Base-by-base conservation (phyloP, 2,888 invertebrate genomes). In the Litoditis marina region DNA sequence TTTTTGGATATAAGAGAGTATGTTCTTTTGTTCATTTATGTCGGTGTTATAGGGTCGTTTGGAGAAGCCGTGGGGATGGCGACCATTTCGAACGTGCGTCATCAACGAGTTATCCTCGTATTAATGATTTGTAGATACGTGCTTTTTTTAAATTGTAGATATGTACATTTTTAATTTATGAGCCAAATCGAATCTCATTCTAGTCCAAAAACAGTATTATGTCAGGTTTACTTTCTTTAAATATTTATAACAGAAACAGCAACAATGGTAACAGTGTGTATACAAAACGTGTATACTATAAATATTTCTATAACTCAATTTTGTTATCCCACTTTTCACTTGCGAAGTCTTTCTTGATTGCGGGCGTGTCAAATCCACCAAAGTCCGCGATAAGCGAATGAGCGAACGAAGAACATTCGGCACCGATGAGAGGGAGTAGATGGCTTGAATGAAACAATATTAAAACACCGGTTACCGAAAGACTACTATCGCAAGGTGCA, bases 41-140 rank as follows among this genome's bases (percentile, higher is more conserved):
- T n/a, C n/a, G n/a, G n/a, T n/a, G n/a, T n/a, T n/a, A 11, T 60
- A 76, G 55, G 69, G 73, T 62, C 56, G 76, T 53, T 51, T 66
- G 36, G 73, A 71, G 30, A 70, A 70, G 39, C 68, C 67, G 28
- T 74, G 76, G 66, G 71, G 75, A 11, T 80, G 78, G 80, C 63
- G 68, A 30, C 63, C 71, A 28, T 79, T 80, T 63, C 77, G 74
- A 31, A 72, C 70, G 50, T 81, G 81, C 60, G 74, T 81, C 13
- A 63, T 79, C 31, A 69, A 63, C 54, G 80, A 81, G 63, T 54
- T 81, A 27, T 60, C 68, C 36, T 60, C 66, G 11, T 36, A 59
- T 25, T 72, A 63, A n/a, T n/a, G n/a, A n/a, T n/a, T n/a, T n/a
- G n/a, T n/a, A n/a, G n/a, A n/a, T n/a, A n/a, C n/a, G n/a, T n/a